Evolutionary conservation across 2,113 vertebrate species (phyloP).

Genomic region (Eolophus roseicapilla): DNA sequence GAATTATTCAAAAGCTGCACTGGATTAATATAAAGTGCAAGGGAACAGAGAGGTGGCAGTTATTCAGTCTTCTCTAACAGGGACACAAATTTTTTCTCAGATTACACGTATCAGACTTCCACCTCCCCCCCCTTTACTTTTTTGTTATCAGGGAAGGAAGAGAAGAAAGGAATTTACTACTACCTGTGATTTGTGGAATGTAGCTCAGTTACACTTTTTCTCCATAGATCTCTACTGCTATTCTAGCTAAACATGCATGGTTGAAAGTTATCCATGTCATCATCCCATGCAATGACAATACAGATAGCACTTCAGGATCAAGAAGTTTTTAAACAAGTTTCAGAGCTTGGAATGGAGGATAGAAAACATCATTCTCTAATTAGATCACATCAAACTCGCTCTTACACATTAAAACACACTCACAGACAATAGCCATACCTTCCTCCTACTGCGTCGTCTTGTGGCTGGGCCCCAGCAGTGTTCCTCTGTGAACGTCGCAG

Average conservation of each 20-base stretch:
- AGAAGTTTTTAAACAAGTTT: neutral
- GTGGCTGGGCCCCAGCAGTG: conserved; percentile 99
- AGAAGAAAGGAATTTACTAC: neutral
- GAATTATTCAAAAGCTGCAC: neutral
- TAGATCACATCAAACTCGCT: neutral
- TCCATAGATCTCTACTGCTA: neutral
- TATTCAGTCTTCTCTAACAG: neutral
- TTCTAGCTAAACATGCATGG: neutral
- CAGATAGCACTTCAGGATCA: neutral
- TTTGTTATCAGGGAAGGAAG: neutral
- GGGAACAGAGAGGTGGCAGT: neutral
- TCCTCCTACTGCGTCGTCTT: conserved; percentile 95
- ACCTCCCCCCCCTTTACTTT: rapidly evolving
- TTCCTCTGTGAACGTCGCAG: conserved; percentile 99
- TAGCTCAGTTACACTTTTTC: neutral
- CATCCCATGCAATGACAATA: neutral
- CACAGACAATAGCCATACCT: conserved; percentile 78
- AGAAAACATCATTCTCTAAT: neutral
- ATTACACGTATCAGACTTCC: neutral
- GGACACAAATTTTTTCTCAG: neutral
- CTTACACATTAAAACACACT: neutral
- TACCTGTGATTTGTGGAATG: neutral
- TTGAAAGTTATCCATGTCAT: neutral
- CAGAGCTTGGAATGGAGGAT: neutral
- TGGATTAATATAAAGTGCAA: neutral